Base-by-base conservation (phyloP, 2,888 invertebrate genomes). In the Tinea trinotella region DNA sequence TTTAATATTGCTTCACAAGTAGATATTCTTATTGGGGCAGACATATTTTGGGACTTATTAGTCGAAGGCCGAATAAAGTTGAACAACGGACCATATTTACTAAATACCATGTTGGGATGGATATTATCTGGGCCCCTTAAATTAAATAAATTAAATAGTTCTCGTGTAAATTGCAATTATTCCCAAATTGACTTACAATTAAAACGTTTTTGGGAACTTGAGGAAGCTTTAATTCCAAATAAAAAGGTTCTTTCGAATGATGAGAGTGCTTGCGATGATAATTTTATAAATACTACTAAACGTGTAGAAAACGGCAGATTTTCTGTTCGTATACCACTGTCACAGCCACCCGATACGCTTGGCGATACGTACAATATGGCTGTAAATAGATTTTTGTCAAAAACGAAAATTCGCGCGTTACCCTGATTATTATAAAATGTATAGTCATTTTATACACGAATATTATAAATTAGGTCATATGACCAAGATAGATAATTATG, bases 61-160 rank as follows among this genome's bases (percentile, higher is more conserved):
- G 20, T 48, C 15, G 50, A 55, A 2, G 56, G 55, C 50, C 46
- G 40, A 55, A 57, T 59, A 46, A 56, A 58, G 13, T 52, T 59
- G 40, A n/a, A 36, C 30, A 56, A 53, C 13, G 58, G 59, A 6
- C 59, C 59, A 1, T 59, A 50, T 22, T 46, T 61, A 34, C 59
- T 59, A 52, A 58, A 58, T 22, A 54, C 58, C 5, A 59, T 55
- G 40, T 55, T 59, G 10, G 61, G 61, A 7, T 61, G 61, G 60
- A 52, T 58, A 15, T 35, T 59, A 7, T 56, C 58, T 3, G 60
- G 58, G 12, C 55, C 60, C 7, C 12, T 58, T 9, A 15, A 24
- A 15, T 20, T 13, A 7, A 53, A 54, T 5, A 15, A 54, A 19
- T 35, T 48, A 13, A 15, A 40, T 55, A 48, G 6, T 9, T 40